Base-by-base conservation (phyloP, 2,113 vertebrate species). In the Chloroceryle aenea region DNA sequence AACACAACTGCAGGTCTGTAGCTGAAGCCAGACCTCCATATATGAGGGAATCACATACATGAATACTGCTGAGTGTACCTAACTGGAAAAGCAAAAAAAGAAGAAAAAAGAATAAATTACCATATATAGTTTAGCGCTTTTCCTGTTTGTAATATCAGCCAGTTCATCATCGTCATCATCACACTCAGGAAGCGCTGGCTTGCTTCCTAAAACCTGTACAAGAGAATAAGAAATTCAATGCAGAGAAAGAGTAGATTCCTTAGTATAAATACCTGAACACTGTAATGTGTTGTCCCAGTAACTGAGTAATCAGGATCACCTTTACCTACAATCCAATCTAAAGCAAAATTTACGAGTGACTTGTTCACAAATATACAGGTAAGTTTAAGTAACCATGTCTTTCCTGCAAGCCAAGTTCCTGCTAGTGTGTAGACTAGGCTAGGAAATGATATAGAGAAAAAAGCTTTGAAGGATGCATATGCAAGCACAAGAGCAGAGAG, bases 71-170 rank as follows among this genome's bases (percentile, higher is more conserved):
- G 14, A 82, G 18, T 3, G 3, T 29, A 77, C 10, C 12, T 42
- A 62, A 38, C 21, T 68, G n/a, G 11, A 45, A 56, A 4, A 29
- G 4, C 18, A 48, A 48, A 14, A 27, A 52, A 52, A 7, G 13
- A 43, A 29, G 2, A 82, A 56, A 14, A 9, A 27, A 23, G 38
- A 40, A 16, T 9, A 7, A 81, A 96, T 97, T 98, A 98, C 99
- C 98, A 99, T 99, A 56, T 99, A 99, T 4, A 99, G 98, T 92
- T 99, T 99, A 29, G 99, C 99, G 32, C 98, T 98, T 95, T 97
- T 99, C 95, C 99, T 98, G 96, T 99, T 99, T 29, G 95, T 97
- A 36, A 99, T n/a, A 83, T 99, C 99, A 1, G 99, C 99, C 30
- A 74, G 20, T 2, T 61, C 91, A 69, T 99, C 99, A 0, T 99